Conservation (phyloP, 2,113 vertebrate species). For the Sigmodon hispidus region DNA sequence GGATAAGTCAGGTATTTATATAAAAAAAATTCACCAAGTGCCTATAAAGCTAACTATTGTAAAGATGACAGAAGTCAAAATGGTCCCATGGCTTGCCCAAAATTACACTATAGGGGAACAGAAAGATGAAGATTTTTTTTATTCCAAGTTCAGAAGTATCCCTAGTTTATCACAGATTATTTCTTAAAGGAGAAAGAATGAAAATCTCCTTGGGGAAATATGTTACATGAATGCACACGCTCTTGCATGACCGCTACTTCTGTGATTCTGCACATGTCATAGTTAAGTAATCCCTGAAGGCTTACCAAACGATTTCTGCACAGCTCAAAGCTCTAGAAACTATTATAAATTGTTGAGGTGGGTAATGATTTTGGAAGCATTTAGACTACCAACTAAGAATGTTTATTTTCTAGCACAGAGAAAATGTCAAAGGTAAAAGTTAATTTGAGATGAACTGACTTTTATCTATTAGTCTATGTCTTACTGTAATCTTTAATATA, state of each 20-base stretch:
- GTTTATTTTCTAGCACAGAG: background rate
- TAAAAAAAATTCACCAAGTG: constrained; percentile 24
- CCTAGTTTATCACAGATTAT: background rate
- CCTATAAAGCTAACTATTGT: background rate
- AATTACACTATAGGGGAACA: background rate
- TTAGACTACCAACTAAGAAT: background rate
- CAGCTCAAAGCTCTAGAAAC: background rate
- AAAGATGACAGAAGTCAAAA: background rate
- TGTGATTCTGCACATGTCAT: background rate
- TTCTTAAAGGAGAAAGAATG: background rate
- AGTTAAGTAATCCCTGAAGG: background rate
- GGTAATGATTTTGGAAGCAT: background rate
- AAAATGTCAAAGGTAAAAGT: constrained; percentile 45
- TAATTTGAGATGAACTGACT: background rate
- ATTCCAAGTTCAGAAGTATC: background rate
- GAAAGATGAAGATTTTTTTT: background rate
- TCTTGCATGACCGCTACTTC: background rate
- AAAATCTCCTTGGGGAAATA: background rate
- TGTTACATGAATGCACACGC: background rate
- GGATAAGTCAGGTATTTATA: background rate
- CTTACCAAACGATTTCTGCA: background rate
- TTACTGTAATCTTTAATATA: background rate
- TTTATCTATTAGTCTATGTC: constrained; percentile 1
- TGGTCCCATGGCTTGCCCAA: background rate
- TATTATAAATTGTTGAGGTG: constrained; percentile 2